Evolutionary conservation across 1,140 invertebrate species (phyloP).

Genomic region (Phymastichus coffea): DNA sequence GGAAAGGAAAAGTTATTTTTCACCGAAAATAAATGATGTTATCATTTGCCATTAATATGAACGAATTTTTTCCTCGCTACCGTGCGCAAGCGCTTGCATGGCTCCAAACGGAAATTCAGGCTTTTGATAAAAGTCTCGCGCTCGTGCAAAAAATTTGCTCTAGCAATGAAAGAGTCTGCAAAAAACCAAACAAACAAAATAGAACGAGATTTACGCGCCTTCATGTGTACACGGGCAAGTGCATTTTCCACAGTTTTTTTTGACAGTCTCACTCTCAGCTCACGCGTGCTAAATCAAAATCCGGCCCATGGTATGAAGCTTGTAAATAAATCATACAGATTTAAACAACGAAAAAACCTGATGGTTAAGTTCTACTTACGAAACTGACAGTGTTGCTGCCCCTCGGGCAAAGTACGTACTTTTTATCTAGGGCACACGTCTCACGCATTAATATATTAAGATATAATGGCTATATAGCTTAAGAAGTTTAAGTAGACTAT

Average conservation of each 20-base stretch:
- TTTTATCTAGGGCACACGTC: constrained; percentile 52
- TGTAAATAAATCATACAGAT: constrained; percentile 37
- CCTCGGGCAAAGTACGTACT: constrained; percentile 53
- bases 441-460: constrained; percentile 56
- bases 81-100: background rate
- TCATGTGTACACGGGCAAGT: background rate
- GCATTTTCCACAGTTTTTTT: constrained; percentile 14
- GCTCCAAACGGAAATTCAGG: background rate
- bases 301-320: constrained; percentile 40
- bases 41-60: background rate
- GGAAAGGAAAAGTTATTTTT: background rate
- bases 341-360: constrained; percentile 38
- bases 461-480: constrained; percentile 49
- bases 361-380: constrained; percentile 54
- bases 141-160: background rate
- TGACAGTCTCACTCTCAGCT: constrained; percentile 7
- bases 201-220: background rate
- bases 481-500: constrained; percentile 52
- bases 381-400: constrained; percentile 55
- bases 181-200: too few species aligned
- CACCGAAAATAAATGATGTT: background rate
- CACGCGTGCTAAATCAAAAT: constrained; percentile 42
- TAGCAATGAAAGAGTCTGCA: background rate
- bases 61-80: background rate
- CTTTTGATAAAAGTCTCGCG: background rate